Percentiles rank a stretch among this genome's conserved stretches.
phyloP scores from a whole-genome alignment of 1,140 invertebrate species.

The Camponotus pennsylvanicus region DNA sequence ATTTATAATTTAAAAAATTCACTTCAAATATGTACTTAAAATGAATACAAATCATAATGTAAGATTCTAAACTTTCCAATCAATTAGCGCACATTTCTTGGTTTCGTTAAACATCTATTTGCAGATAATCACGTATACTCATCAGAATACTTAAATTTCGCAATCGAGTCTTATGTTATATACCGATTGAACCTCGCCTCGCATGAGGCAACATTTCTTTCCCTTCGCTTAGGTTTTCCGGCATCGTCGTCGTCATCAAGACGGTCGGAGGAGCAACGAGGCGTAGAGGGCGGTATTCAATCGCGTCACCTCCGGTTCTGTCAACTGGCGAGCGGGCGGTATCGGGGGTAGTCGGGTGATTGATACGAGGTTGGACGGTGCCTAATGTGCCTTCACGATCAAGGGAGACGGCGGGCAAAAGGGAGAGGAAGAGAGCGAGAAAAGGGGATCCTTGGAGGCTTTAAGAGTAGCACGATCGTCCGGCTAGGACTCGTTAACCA shows the following conservation, averaged over 20 bases:
- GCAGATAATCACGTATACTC: not conserved
- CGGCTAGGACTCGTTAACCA: conserved; percentile 82
- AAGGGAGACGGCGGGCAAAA: conserved; percentile 58
- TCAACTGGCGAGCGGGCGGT: conserved; percentile 72
- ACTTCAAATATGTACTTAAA: not conserved
- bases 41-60: not conserved
- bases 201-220: conserved; percentile 59
- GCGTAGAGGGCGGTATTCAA: conserved; percentile 78
- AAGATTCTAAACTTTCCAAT: not conserved
- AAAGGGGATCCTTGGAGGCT: conserved; percentile 80
- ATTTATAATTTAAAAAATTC: not conserved
- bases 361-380: conserved; percentile 83
- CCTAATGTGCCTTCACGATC: conserved; percentile 78
- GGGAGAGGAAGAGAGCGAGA: conserved; percentile 57
- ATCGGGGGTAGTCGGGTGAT: conserved; percentile 78
- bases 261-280: conserved; percentile 23
- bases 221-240: conserved; percentile 51
- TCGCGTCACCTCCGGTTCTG: conserved; percentile 83
- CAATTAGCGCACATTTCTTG: not conserved
- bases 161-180: conserved; percentile 7
- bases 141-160: not conserved
- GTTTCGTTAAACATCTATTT: not conserved
- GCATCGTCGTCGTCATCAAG: conserved; percentile 51
- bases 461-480: conserved; percentile 82
- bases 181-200: not conserved